phyloP scores from a whole-genome alignment of 2,797 vertebrate species.

The Chaenodraco wilsoni region DNA sequence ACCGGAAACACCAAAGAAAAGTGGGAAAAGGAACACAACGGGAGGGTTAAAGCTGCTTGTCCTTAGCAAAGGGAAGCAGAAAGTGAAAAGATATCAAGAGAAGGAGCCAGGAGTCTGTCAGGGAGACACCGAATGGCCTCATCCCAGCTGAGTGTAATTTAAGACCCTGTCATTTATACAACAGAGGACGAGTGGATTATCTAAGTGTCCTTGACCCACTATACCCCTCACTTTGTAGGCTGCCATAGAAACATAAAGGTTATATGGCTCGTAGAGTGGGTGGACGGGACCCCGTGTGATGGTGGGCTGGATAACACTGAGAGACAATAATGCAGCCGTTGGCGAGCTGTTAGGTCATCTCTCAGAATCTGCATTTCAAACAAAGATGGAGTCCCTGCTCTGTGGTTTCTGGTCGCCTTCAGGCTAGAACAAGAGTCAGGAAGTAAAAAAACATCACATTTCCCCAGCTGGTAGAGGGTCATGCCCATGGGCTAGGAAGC shows the following conservation, averaged over 20 bases:
- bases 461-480: not conserved
- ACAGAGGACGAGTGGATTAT: constrained; percentile 59
- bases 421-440: not conserved
- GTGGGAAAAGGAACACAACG: no score
- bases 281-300: constrained; percentile 30
- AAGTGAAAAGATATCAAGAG: constrained; percentile 30
- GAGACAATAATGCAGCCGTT: constrained; percentile 29
- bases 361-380: constrained; percentile 58
- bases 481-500: no score
- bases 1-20: no score
- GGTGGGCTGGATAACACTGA: constrained; percentile 43
- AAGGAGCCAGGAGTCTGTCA: constrained; percentile 31
- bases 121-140: constrained; percentile 35
- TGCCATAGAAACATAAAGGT: constrained; percentile 39
- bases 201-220: constrained; percentile 65
- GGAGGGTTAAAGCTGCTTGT: not conserved
- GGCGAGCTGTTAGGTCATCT: constrained; percentile 50
- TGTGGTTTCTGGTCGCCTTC: not conserved
- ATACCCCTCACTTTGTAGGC: constrained; percentile 28
- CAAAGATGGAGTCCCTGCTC: constrained; percentile 32
- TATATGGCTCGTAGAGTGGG: constrained; percentile 38
- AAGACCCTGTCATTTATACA: constrained; percentile 56
- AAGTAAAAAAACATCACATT: constrained; percentile 17
- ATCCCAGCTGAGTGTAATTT: constrained; percentile 61
- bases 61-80: constrained; percentile 7